Conservation (phyloP, 2,113 vertebrate species). For the Alexandromys fortis region DNA sequence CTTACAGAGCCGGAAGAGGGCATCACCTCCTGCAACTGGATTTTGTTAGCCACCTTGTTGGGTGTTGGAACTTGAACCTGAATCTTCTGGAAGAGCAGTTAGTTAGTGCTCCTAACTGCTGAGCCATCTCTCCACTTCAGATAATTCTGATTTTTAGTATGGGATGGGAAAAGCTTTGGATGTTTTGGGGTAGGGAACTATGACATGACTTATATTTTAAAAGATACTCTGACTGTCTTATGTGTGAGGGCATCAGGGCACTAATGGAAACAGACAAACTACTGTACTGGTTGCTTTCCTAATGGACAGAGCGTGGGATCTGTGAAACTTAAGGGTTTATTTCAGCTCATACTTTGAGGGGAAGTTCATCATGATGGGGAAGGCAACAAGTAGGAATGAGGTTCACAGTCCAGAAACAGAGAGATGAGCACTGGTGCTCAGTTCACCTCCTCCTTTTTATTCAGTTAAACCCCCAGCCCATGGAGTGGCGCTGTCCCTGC, state of each 20-base stretch:
- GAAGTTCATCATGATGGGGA: neutral
- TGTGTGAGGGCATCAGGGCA: neutral
- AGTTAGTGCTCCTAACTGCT: neutral
- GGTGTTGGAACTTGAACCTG: neutral
- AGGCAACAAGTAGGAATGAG: neutral
- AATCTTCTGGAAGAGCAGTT: neutral
- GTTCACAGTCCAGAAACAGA: neutral
- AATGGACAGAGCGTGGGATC: neutral
- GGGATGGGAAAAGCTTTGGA: neutral
- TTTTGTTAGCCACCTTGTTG: neutral
- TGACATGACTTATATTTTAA: slow-evolving; percentile 14
- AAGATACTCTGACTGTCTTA: neutral
- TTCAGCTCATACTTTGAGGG: neutral
- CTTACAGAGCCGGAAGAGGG: neutral
- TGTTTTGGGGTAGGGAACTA: neutral
- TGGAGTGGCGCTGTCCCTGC: neutral
- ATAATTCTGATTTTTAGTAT: neutral
- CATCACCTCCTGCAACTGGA: neutral
- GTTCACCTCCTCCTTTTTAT: neutral
- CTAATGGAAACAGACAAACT: slow-evolving; percentile 9
- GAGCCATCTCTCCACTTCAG: neutral
- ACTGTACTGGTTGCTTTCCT: neutral
- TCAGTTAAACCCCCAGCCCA: neutral
- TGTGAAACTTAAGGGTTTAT: neutral
- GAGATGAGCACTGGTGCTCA: neutral